Evolutionary conservation across 53 echinoderm and acorn worm genomes (phyloP), one percentile per base, ranked within the genome.

Genomic region (Glandiceps talaboti): DNA sequence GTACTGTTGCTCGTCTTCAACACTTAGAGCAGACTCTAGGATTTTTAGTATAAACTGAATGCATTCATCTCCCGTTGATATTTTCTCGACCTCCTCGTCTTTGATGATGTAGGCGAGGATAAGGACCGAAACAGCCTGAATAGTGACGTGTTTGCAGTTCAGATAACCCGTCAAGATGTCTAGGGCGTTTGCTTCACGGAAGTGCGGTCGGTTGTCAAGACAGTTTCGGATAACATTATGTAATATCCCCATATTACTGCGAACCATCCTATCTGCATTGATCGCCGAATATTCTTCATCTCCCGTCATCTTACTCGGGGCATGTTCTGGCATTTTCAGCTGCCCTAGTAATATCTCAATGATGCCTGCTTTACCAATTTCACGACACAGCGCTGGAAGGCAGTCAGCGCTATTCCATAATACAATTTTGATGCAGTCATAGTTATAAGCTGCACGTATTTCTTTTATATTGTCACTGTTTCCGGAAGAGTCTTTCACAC

Each of bases 1-100:
- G n/a, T n/a, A n/a, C n/a, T n/a, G n/a, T n/a, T n/a, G n/a, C n/a
- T n/a, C n/a, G 30, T 84, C 45, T 14, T 78, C 74, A 29, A 33
- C 85, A 25, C 82, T 74, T 30, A 90, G 79, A 12, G 87, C 64
- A 74, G 82, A 81, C 0, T 84, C 79, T 1, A 90, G 82, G 73
- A 90, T 73, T 79, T 82, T 30, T 27, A 84, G 33, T 28, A 84
- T 26, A 14, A 12, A n/a, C 28, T 1, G 26, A n/a, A 80, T 29
- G 25, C 31, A 26, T 31, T 73, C 29, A 27, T n/a, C 28, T 1
- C 28, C 29, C 20, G 29, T 72, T 28, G 31, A 26, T 27, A 81
- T 12, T 27, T 81, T 10, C 29, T 27, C 14, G 28, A 84, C 84
- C 79, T 84, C 87, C 32, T 84, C 80, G 33, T 87, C 82, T 80